Base-by-base conservation (phyloP, 2,888 invertebrate species). In the Oligia latruncula region DNA sequence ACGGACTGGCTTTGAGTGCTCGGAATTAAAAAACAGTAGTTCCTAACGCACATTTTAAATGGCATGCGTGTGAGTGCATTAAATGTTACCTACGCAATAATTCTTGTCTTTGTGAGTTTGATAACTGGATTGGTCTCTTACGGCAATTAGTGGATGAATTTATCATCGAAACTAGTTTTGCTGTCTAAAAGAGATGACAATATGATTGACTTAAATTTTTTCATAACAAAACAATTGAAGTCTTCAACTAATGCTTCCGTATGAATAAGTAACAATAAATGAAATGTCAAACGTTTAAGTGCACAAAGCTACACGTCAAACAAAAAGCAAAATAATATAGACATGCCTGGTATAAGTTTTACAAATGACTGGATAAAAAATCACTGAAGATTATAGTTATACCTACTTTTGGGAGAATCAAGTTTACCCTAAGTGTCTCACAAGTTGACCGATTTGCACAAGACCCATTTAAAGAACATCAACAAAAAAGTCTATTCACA, bases 1-100 rank as follows among this genome's bases (percentile, higher is more conserved):
- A 91, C 92, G 90, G 91, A 90, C 90, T 92, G 87, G 87, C 89
- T 90, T 88, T 86, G 89, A 93, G 91, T 90, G 90, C 90, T 90
- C 87, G 82, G 88, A 88, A 90, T 87, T 88, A 86, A 90, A 92
- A 91, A 92, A 92, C 91, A 90, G 84, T 77, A 75, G 84, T 82
- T 85, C 84, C 77, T 88, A 85, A 83, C 81, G 82, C 85, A 87
- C 81, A 90, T 88, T n/a, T n/a, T 88, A 90, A 82, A 90, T 82
- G 82, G 80, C 79, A 87, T 87, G 85, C 87, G 88, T 89, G 88
- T 87, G 84, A 71, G 76, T 85, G 86, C 82, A 88, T 89, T 89
- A 76, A 87, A 82, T 73, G 43, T 92, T 91, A 29, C 29, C 29
- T 29, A 87, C 85, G 87, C 78, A 91, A 92, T 83, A 80, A 86